Base-by-base conservation (phyloP, 2,888 invertebrate species). In the Drosophila infuscata region DNA sequence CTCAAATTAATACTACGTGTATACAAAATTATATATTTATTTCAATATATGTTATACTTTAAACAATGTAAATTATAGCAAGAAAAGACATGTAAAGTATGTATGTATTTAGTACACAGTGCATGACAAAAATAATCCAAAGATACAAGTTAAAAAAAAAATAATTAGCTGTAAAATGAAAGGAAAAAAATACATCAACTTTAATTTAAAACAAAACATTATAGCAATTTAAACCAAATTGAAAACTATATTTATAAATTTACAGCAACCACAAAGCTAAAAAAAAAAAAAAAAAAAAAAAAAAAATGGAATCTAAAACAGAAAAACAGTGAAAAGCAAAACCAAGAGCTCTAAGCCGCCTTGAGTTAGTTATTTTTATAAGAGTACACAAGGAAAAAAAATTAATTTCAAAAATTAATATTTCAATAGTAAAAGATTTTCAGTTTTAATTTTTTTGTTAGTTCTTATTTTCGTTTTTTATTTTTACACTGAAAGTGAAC, bases 311-410 rank as follows among this genome's bases (percentile, higher is more conserved):
- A 78, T 33, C 66, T 49, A 71, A 54, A 68, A 53, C 1, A 49
- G 69, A 56, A 70, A 54, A 66, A 53, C 3, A 49, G 67, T 54
- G 51, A 60, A 62, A 80, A 85, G 70, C 68, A 82, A 82, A 86
- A 81, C 74, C 82, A 77, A 79, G 85, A 82, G 91, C 90, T 90
- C 83, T 80, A 90, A 89, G 91, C 89, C 86, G 88, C 83, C 88
- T 90, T 89, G 79, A 85, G 85, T 91, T 88, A 89, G 80, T 88
- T 88, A 90, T 85, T 82, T 89, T 83, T 90, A 76, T 86, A 87
- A 82, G 75, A 82, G 79, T 74, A 80, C 65, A 79, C 75, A 77
- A 72, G 53, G 56, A 58, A 72, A 73, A 65, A 60, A 72, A 76
- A 74, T 75, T 74, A 74, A 72, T 81, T 82, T 85, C 59, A 74